These are phyloP conservation scores for Odobenus rosmarus DNA, from an alignment of 2,113 vertebrate genomes.

Conservation along the genomic window DNA sequence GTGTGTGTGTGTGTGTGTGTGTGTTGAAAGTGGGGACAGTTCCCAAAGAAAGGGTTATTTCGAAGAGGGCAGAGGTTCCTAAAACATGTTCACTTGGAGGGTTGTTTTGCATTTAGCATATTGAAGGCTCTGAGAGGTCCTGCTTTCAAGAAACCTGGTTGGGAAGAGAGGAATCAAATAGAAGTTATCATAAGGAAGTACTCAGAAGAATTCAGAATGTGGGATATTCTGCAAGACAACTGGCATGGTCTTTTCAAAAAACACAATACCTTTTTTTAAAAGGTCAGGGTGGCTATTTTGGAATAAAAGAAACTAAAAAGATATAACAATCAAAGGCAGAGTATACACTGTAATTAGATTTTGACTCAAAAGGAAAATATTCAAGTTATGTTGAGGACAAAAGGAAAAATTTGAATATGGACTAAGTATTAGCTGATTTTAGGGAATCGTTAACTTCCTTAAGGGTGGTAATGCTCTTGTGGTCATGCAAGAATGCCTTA, in stretches of 20 bases:
- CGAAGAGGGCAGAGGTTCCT: background rate
- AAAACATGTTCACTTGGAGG: background rate
- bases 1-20: background rate
- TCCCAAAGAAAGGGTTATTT: background rate
- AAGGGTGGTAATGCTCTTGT: background rate
- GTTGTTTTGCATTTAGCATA: background rate
- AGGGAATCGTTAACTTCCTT: background rate
- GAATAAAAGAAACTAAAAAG: slow-evolving; percentile 2
- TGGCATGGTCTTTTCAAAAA: slow-evolving; percentile 30
- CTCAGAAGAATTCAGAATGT: background rate
- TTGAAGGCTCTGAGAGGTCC: background rate
- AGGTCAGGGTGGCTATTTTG: background rate
- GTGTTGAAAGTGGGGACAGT: background rate
- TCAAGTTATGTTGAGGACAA: background rate
- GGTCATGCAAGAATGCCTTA: slow-evolving; percentile 16
- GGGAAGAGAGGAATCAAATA: background rate
- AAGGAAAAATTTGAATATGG: slow-evolving; percentile 35
- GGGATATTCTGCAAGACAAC: background rate
- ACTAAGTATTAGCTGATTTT: background rate
- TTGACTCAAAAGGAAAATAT: slow-evolving; percentile 26
- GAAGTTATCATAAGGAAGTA: background rate
- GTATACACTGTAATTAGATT: background rate
- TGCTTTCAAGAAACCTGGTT: slow-evolving; percentile 1
- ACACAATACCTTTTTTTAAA: background rate
- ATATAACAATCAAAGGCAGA: background rate